Evolutionary conservation across 1,140 invertebrate species (phyloP).

Genomic region (Drosophila arawakana): DNA sequence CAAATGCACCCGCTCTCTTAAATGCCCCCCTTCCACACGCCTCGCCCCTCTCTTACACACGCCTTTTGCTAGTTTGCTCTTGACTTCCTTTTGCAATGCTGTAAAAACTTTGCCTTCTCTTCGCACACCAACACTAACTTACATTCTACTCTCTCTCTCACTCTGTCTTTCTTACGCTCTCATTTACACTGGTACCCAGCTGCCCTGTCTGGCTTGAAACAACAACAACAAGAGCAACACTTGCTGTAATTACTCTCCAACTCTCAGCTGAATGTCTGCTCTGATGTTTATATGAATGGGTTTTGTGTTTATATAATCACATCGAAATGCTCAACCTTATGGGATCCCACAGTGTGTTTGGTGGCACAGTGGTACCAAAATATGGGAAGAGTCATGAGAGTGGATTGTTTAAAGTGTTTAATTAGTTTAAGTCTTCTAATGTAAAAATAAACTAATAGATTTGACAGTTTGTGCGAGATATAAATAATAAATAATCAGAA

Average conservation of each 20-base stretch:
- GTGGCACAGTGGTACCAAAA: conserved; percentile 17
- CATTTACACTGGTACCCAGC: conserved; percentile 7
- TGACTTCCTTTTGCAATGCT: conserved; percentile 18
- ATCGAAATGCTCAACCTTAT: conserved; percentile 53
- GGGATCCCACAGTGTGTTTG: neutral
- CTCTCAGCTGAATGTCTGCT: conserved; percentile 60
- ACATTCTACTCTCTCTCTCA: too few relatives aligned
- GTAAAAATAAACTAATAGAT: too few relatives aligned
- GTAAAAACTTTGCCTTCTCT: conserved; percentile 35
- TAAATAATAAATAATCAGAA: too few relatives aligned
- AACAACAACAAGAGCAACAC: conserved; percentile 53
- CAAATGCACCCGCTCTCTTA: neutral
- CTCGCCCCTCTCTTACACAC: neutral
- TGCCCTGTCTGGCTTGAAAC: conserved; percentile 4
- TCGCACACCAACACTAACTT: too few relatives aligned
- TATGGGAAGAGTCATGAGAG: neutral
- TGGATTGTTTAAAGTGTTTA: too few relatives aligned
- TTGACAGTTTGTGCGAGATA: too few relatives aligned
- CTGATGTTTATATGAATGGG: conserved; percentile 74
- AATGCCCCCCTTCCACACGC: neutral
- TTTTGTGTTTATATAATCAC: conserved; percentile 76
- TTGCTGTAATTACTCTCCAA: conserved; percentile 73
- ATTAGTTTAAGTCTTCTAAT: too few relatives aligned
- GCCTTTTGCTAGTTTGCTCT: conserved; percentile 32
- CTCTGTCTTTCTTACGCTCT: neutral